Evolutionary conservation across 2,113 vertebrate species (phyloP), one percentile per base, ranked within the genome.

Genomic region (Salminus brasiliensis): DNA sequence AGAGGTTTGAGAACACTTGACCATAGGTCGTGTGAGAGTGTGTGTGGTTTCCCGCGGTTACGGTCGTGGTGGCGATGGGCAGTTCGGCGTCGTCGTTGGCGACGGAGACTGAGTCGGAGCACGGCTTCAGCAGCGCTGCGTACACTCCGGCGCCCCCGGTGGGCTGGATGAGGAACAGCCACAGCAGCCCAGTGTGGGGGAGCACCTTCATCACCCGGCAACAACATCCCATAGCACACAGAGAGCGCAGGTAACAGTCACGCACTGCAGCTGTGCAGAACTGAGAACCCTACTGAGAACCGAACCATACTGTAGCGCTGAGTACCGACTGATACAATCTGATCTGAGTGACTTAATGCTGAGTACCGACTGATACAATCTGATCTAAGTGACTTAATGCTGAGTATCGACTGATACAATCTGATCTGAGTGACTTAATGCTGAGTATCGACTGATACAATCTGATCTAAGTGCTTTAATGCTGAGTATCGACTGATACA

Each of bases 11-110:
- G 57, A 65, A 72, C 77, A 79, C 52, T 5, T 72, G 67, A 74
- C 25, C 23, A 39, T 9, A 9, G 4, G 36, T 4, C 25, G 45
- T 23, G 16, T 23, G 25, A 45, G 49, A 11, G 29, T 12, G 49
- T 36, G 57, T 52, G 60, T 47, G 59, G 16, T 49, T 75, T 65
- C 62, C 36, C 11, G 36, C n/a, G 49, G 53, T 39, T 32, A 10
- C 67, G 6, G 70, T 75, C 67, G 68, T 79, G 3, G 88, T 82
- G 87, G 90, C 88, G 89, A 99, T 99, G 97, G 97, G 97, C 89
- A 98, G 96, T 90, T 99, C 97, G 30, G 96, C 97, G 84, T 98
- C 97, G 36, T 98, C 97, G 75, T 93, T 99, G 88, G 94, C 95
- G 15, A 89, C 96, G 13, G 96, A 99, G 92, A 96, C 96, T 0